These are phyloP conservation scores for Pediacus dermestoides DNA, from an alignment of 2,888 invertebrate species.

Conservation along the genomic window DNA sequence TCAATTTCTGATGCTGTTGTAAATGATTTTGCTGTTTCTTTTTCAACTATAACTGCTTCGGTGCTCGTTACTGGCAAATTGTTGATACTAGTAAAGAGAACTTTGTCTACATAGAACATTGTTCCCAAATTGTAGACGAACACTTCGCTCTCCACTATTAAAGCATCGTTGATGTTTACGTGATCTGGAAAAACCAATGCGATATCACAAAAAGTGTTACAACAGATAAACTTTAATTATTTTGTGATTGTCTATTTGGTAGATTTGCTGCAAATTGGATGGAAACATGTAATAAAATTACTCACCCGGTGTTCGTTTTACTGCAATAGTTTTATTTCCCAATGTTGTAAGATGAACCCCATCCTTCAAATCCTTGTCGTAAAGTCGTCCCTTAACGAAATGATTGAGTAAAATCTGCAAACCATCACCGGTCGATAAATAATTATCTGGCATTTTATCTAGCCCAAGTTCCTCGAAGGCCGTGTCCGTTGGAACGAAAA, in stretches of 20 bases:
- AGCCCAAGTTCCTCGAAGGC: conserved; percentile 63
- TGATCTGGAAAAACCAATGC: conserved; percentile 52
- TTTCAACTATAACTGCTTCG: conserved; percentile 20
- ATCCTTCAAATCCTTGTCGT: conserved; percentile 57
- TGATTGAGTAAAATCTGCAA: conserved; percentile 59
- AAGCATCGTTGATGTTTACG: conserved; percentile 55
- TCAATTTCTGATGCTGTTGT: conserved; percentile 38
- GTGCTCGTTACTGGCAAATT: conserved; percentile 34
- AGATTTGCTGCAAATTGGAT: conserved; percentile 14
- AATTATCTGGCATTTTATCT: conserved; percentile 57
- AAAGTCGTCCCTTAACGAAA: conserved; percentile 60
- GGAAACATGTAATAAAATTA: conserved; percentile 7
- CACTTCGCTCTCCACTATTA: conserved; percentile 59
- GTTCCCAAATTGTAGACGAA: conserved; percentile 64
- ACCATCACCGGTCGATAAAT: conserved; percentile 56
- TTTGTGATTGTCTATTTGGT: too few relatives aligned
- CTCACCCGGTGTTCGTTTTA: conserved; percentile 51
- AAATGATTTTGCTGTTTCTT: conserved; percentile 19
- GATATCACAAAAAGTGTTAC: too few relatives aligned
- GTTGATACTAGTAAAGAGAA: conserved; percentile 51
- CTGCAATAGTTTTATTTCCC: conserved; percentile 56
- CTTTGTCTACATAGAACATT: conserved; percentile 61
- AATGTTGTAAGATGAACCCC: conserved; percentile 55
- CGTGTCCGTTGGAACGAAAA: conserved; percentile 66
- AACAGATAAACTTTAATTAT: not conserved